These are phyloP conservation scores for Ephydatia muelleri DNA, from an alignment of 37 sponge, comb jelly and placozoan genomes.

Conservation along the genomic window DNA sequence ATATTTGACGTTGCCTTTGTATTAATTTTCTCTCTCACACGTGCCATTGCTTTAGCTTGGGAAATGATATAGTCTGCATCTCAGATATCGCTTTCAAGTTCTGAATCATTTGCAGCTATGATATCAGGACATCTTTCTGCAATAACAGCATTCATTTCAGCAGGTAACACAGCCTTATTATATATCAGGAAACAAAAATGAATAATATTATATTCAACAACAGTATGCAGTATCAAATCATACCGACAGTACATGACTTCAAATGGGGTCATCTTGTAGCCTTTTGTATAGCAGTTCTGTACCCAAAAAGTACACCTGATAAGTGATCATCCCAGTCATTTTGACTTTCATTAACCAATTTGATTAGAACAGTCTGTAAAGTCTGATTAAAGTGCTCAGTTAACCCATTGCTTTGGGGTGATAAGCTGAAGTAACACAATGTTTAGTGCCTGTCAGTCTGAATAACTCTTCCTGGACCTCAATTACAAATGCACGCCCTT, in stretches of 20 bases:
- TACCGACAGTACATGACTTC: slow-evolving; percentile 1
- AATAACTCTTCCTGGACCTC: slow-evolving; percentile 14
- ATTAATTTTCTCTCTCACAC: background rate
- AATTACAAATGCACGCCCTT: slow-evolving; percentile 36
- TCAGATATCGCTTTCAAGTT: background rate
- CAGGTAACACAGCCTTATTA: background rate
- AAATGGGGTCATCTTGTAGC: slow-evolving; percentile 16
- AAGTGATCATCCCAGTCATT: slow-evolving; percentile 7
- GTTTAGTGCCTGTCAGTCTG: slow-evolving; percentile 12
- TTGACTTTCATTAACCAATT: no score
- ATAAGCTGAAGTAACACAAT: no score
- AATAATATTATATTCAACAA: background rate
- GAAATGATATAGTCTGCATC: background rate
- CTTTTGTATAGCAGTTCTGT: slow-evolving; percentile 3
- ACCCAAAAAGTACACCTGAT: slow-evolving; percentile 5
- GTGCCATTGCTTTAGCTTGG: background rate
- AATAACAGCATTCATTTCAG: background rate
- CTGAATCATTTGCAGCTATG: background rate
- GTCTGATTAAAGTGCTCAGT: no score
- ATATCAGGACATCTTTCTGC: background rate
- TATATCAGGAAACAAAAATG: background rate
- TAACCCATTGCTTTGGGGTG: no score
- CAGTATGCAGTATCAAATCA: background rate
- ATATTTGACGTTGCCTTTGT: background rate
- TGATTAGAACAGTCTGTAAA: no score